phyloP scores from a whole-genome alignment of 2,797 vertebrate species.

The Acomys russatus region DNA sequence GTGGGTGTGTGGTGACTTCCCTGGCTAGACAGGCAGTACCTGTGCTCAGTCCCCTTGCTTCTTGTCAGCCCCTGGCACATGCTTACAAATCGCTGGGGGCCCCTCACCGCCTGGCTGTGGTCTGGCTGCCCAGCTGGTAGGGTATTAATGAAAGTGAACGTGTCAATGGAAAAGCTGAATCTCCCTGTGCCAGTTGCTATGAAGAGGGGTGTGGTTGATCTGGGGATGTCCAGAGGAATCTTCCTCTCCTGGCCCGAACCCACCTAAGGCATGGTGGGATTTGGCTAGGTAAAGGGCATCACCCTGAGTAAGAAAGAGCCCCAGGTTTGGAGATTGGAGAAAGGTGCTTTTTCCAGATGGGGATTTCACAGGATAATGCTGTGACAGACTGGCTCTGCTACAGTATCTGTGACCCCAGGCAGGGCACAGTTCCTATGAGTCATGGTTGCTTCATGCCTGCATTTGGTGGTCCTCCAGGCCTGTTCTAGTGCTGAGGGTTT shows the following conservation, averaged over 20 bases:
- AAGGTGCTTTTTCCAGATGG: background rate
- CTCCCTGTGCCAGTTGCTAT: background rate
- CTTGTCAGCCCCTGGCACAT: background rate
- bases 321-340: background rate
- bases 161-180: background rate
- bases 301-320: background rate
- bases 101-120: background rate
- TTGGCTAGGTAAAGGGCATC: background rate
- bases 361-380: background rate
- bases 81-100: background rate
- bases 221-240: background rate
- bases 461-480: background rate
- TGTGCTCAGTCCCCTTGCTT: background rate
- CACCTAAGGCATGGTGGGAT: background rate
- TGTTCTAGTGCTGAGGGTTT: constrained; percentile 38
- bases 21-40: background rate
- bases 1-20: background rate
- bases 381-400: background rate
- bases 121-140: background rate
- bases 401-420: background rate
- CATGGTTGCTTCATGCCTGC: background rate
- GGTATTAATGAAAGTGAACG: background rate
- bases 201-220: background rate
- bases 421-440: constrained; percentile 43
- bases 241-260: background rate